These are phyloP conservation scores for Heliconius sara DNA, from an alignment of 2,888 invertebrate species.

Conservation along the genomic window DNA sequence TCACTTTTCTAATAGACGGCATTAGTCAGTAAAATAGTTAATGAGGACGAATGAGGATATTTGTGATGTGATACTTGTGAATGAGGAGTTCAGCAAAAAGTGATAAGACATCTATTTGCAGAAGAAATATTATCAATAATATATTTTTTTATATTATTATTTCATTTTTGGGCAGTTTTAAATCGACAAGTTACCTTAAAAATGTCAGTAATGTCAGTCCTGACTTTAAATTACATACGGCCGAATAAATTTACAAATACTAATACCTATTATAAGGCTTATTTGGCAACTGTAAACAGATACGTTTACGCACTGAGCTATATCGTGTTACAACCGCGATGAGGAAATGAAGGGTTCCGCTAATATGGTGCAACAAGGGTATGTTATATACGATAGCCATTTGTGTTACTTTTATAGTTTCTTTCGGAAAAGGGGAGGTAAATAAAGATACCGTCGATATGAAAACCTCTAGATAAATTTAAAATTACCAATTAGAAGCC, in stretches of 20 bases:
- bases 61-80: too few species aligned
- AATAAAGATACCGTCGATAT: too few species aligned
- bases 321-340: constrained; percentile 33
- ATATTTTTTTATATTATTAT: too few species aligned
- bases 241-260: constrained; percentile 10
- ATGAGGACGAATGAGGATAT: too few species aligned
- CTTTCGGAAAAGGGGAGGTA: background rate
- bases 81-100: too few species aligned
- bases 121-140: too few species aligned
- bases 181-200: background rate
- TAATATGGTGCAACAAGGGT: constrained; percentile 33
- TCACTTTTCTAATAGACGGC: too few species aligned
- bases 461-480: too few species aligned
- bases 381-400: background rate
- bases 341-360: constrained; percentile 27
- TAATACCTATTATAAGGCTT: constrained; percentile 6
- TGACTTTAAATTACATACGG: background rate
- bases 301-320: constrained; percentile 13
- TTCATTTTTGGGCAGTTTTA: too few species aligned
- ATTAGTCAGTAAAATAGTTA: too few species aligned
- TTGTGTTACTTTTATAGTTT: constrained; percentile 12
- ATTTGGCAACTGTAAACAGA: constrained; percentile 30
- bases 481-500: too few species aligned
- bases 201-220: background rate
- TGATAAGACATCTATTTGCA: too few species aligned